phyloP scores from a whole-genome alignment of 2,113 vertebrate genomes.

The Oceanites oceanicus region DNA sequence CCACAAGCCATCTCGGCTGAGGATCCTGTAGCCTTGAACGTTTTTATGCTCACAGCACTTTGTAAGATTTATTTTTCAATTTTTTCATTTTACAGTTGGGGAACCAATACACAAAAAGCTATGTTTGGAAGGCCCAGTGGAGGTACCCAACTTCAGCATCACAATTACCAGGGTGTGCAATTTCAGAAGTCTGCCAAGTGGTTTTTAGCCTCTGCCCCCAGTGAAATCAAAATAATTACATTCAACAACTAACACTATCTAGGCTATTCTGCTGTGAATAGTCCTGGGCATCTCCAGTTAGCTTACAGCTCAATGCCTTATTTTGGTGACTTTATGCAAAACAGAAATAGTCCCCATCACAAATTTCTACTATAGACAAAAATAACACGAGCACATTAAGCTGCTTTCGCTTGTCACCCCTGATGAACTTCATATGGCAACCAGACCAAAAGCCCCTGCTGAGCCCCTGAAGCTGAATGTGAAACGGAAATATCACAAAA shows the following conservation, averaged over 20 bases:
- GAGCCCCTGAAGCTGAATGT: conserved; percentile 43
- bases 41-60: background rate
- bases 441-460: conserved; percentile 39
- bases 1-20: background rate
- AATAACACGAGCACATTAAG: conserved; percentile 51
- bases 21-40: background rate
- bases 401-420: conserved; percentile 42
- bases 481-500: conserved; percentile 51
- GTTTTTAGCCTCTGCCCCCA: background rate
- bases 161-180: background rate
- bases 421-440: conserved; percentile 58
- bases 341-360: conserved; percentile 3
- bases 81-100: background rate
- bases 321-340: conserved; percentile 21
- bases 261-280: background rate
- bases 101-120: background rate
- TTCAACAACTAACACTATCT: background rate
- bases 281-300: background rate
- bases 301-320: background rate
- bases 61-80: background rate
- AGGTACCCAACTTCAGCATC: background rate
- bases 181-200: background rate
- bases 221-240: background rate
- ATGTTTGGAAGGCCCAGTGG: background rate
- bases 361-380: conserved; percentile 15